phyloP scores from a whole-genome alignment of 2,888 invertebrate species.

The Dichetophora obliterata region DNA sequence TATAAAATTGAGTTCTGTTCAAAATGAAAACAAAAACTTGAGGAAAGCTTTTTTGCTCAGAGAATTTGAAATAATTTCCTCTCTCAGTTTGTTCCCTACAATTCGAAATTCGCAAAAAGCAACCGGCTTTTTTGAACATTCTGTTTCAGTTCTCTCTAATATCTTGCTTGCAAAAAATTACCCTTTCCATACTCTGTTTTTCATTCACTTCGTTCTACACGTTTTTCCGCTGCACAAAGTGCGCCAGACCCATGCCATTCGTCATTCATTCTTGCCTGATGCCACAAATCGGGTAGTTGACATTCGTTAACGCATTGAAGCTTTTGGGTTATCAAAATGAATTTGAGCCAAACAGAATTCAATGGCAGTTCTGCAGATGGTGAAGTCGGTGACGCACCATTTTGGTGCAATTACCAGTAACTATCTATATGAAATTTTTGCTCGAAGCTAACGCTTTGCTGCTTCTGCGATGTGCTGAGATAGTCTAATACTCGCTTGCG shows the following conservation, averaged over 20 bases:
- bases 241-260: not conserved
- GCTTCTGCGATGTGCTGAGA: not conserved
- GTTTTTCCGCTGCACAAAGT: slow-evolving; percentile 22
- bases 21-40: not conserved
- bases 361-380: not conserved
- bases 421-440: not conserved
- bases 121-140: not conserved
- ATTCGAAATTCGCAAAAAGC: not conserved
- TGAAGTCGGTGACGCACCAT: not conserved
- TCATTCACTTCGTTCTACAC: slow-evolving; percentile 15
- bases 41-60: not conserved
- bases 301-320: slow-evolving; percentile 36
- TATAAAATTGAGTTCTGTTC: too few species aligned
- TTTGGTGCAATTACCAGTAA: not conserved
- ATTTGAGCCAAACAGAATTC: not conserved
- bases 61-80: not conserved
- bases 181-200: not conserved
- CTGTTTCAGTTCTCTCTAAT: not conserved
- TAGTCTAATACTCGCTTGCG: slow-evolving; percentile 2
- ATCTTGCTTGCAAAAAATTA: not conserved
- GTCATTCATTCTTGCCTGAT: not conserved
- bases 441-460: not conserved
- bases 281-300: slow-evolving; percentile 12
- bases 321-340: slow-evolving; percentile 15
- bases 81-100: not conserved